These are phyloP conservation scores for Hetaerina americana DNA, from an alignment of 1,140 invertebrate species.

Conservation along the genomic window DNA sequence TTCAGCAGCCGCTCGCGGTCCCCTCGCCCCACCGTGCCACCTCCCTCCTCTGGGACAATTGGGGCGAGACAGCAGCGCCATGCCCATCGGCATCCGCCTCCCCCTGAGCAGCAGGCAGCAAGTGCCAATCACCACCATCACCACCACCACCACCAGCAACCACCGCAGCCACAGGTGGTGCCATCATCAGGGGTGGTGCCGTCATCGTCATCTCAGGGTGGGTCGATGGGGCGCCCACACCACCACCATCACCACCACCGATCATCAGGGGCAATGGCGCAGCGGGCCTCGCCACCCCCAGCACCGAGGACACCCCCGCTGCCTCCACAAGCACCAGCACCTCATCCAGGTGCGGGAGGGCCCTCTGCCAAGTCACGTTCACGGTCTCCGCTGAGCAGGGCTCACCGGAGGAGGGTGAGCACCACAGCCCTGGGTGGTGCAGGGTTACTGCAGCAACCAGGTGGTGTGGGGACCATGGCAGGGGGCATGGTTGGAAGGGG, in stretches of 20 bases:
- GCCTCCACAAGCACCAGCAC: slow-evolving; percentile 18
- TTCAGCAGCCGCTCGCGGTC: slow-evolving; percentile 34
- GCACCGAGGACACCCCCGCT: slow-evolving; percentile 26
- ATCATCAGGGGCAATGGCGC: neutral
- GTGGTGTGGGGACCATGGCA: no score
- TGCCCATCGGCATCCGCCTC: slow-evolving; percentile 26
- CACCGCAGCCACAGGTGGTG: slow-evolving; percentile 16
- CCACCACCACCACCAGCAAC: slow-evolving; percentile 16
- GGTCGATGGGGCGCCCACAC: no score
- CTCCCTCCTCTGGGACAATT: slow-evolving; percentile 12
- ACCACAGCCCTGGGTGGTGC: no score
- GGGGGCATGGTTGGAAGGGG: no score
- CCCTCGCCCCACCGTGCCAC: slow-evolving; percentile 25
- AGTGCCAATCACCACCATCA: slow-evolving; percentile 15
- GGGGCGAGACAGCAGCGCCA: slow-evolving; percentile 8
- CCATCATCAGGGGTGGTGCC: slow-evolving; percentile 30
- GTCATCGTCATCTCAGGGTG: slow-evolving; percentile 56
- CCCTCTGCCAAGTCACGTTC: neutral
- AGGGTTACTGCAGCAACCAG: no score
- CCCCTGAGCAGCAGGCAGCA: slow-evolving; percentile 21
- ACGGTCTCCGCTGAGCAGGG: neutral
- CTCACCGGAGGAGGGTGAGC: neutral
- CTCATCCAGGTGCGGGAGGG: neutral
- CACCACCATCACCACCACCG: slow-evolving; percentile 41
- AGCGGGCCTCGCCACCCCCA: slow-evolving; percentile 5